Evolutionary conservation across 2,888 invertebrate species (phyloP).

Genomic region (Cerceris ruficornis): DNA sequence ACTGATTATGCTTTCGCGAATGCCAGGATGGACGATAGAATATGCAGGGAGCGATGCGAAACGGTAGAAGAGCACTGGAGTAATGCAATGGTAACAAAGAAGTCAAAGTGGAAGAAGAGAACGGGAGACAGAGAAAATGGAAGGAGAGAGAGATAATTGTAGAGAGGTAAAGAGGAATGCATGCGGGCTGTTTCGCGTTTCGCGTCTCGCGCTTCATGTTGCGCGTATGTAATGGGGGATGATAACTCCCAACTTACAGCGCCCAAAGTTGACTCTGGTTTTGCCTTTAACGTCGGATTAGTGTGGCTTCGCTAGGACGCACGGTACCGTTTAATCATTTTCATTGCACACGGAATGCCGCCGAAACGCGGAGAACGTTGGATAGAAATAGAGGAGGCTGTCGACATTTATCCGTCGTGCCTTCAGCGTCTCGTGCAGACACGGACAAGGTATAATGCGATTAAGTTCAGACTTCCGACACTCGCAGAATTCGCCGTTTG

Average conservation of each 20-base stretch:
- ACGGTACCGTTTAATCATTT: constrained; percentile 78
- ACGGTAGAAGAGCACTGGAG: too few species aligned
- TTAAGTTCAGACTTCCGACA: too few species aligned
- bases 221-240: constrained; percentile 65
- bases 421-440: too few species aligned
- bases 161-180: constrained; percentile 36
- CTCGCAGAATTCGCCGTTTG: too few species aligned
- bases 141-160: constrained; percentile 37
- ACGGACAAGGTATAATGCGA: too few species aligned
- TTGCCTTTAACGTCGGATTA: constrained; percentile 79
- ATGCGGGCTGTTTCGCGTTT: constrained; percentile 51
- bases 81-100: neutral
- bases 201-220: constrained; percentile 56
- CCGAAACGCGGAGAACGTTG: constrained; percentile 10
- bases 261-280: constrained; percentile 74
- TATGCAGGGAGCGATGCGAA: too few species aligned
- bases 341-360: constrained; percentile 69
- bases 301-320: constrained; percentile 77
- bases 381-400: neutral
- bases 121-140: constrained; percentile 6
- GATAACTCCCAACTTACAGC: constrained; percentile 68
- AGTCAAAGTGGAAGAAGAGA: neutral
- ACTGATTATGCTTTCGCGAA: too few species aligned
- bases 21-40: too few species aligned
- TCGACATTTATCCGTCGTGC: too few species aligned